These are phyloP conservation scores for Pseudopleuronectes americanus DNA, from an alignment of 2,797 vertebrate genomes.

Conservation along the genomic window DNA sequence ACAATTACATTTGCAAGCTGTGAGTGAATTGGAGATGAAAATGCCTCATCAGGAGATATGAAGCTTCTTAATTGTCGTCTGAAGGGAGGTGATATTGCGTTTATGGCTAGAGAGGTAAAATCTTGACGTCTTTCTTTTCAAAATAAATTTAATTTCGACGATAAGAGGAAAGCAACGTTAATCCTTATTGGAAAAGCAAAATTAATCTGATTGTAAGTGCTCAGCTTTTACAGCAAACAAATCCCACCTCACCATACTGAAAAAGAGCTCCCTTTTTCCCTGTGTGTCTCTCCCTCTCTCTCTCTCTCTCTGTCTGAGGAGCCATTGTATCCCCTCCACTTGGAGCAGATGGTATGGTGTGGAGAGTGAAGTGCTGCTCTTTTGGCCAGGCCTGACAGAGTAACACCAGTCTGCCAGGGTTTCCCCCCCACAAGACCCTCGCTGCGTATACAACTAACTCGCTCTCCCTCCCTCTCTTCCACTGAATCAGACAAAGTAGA, in stretches of 20 bases:
- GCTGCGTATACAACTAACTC: conserved; percentile 74
- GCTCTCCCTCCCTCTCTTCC: conserved; percentile 77
- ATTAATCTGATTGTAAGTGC: conserved; percentile 63
- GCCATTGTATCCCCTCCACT: conserved; percentile 81
- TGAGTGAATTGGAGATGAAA: conserved; percentile 80
- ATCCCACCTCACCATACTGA: conserved; percentile 65
- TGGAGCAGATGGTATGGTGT: conserved; percentile 94
- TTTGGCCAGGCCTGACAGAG: conserved; percentile 91
- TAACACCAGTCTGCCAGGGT: conserved; percentile 93
- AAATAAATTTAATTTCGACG: conserved; percentile 54
- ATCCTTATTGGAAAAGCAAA: conserved; percentile 65
- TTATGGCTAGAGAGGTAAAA: conserved; percentile 61
- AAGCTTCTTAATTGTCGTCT: conserved; percentile 76
- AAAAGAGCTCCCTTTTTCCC: conserved; percentile 46
- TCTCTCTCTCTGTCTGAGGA: conserved; percentile 68
- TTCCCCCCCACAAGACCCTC: conserved; percentile 81
- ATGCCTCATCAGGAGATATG: conserved; percentile 79
- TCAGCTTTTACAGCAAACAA: conserved; percentile 46
- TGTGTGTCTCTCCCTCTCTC: conserved; percentile 10
- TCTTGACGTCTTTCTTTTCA: conserved; percentile 54
- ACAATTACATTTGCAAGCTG: conserved; percentile 86
- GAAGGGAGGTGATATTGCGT: conserved; percentile 70
- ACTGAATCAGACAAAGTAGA: conserved; percentile 83
- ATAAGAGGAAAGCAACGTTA: conserved; percentile 50
- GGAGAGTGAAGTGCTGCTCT: conserved; percentile 90